Evolutionary conservation across 2,888 invertebrate genomes (phyloP).

Genomic region (Pollenia griseotomentosa): DNA sequence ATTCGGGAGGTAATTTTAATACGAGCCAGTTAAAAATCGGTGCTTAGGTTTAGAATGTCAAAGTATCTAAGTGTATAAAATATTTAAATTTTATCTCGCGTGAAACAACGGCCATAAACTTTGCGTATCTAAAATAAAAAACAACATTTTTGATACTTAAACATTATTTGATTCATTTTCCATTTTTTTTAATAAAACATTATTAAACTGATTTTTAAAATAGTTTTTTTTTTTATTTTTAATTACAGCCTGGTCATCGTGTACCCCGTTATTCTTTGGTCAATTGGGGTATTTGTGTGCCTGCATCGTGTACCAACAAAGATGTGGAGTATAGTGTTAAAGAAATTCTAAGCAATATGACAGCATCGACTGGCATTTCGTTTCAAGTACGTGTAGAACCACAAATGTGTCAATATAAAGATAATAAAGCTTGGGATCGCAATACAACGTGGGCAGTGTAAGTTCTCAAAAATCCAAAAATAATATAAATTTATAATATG

Average conservation of each 20-base stretch:
- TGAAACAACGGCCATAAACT: too few relatives aligned
- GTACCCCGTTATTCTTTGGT: slow-evolving; percentile 88
- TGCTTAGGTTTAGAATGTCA: too few relatives aligned
- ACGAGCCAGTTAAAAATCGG: too few relatives aligned
- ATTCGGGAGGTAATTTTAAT: too few relatives aligned
- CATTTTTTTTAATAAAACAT: too few relatives aligned
- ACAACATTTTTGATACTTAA: too few relatives aligned
- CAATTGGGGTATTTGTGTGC: slow-evolving; percentile 89
- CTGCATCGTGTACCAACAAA: slow-evolving; percentile 86
- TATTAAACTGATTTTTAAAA: too few relatives aligned
- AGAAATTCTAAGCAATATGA: slow-evolving; percentile 84
- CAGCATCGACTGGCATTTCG: slow-evolving; percentile 85
- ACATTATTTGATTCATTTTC: too few relatives aligned
- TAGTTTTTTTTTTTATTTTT: not conserved
- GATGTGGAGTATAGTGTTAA: slow-evolving; percentile 87
- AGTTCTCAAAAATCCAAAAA: slow-evolving; percentile 70
- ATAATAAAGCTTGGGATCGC: slow-evolving; percentile 83
- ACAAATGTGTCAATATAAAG: slow-evolving; percentile 87
- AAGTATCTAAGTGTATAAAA: too few relatives aligned
- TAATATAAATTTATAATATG: slow-evolving; percentile 1
- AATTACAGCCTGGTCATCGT: slow-evolving; percentile 88
- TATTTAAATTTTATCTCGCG: too few relatives aligned
- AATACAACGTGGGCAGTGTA: slow-evolving; percentile 85
- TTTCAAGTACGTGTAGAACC: slow-evolving; percentile 86
- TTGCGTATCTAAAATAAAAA: too few relatives aligned